Evolutionary conservation across 2,888 invertebrate species (phyloP).

Genomic region (Nemurella pictetii): DNA sequence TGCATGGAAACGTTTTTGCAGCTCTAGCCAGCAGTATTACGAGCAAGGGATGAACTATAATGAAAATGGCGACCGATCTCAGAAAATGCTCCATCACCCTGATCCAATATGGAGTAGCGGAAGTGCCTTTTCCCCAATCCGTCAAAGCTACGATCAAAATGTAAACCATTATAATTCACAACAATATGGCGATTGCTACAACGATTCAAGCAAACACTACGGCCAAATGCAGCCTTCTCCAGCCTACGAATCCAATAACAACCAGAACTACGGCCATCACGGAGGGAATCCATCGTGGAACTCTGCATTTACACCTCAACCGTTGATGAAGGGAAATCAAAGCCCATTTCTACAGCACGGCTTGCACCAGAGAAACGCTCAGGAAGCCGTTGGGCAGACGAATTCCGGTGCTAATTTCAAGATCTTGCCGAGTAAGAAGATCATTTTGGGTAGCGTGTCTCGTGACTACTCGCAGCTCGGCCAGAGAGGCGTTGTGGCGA

Average conservation of each 20-base stretch:
- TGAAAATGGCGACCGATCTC: not conserved
- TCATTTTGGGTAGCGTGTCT: not conserved
- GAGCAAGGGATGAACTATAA: no score
- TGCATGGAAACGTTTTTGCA: not conserved
- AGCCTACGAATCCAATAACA: not conserved
- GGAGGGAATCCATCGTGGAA: not conserved
- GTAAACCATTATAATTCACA: not conserved
- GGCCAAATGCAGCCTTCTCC: not conserved
- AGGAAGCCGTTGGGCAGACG: not conserved
- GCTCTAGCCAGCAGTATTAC: not conserved
- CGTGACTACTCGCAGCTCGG: not conserved
- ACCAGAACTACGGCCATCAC: not conserved
- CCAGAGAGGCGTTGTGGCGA: not conserved
- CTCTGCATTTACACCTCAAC: not conserved
- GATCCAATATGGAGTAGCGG: not conserved
- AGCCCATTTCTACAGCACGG: not conserved
- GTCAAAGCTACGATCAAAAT: not conserved
- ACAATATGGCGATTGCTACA: not conserved
- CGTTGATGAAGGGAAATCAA: not conserved
- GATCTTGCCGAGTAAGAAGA: not conserved
- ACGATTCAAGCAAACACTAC: not conserved
- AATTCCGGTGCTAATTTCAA: not conserved
- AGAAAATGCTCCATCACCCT: not conserved
- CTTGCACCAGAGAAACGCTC: not conserved
- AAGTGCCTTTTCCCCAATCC: not conserved